A percentile compares a stretch with the other conserved stretches of the same genome.
Evolutionary conservation across 2,888 invertebrate genomes (phyloP).

Genomic region (Tiliacea aurago): DNA sequence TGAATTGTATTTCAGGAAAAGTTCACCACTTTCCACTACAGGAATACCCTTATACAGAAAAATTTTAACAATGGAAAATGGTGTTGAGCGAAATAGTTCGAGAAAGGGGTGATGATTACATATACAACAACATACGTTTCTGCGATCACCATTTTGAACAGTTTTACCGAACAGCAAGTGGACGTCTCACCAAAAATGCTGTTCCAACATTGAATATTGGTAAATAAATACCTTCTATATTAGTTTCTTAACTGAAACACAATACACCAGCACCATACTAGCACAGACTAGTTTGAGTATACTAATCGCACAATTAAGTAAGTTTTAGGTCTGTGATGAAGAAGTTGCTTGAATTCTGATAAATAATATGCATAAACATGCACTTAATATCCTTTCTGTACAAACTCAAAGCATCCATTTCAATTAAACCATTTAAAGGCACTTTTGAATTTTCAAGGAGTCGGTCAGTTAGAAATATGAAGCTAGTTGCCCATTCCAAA

Average conservation of each 20-base stretch:
- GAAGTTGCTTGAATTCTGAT: no score
- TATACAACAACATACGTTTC: neutral
- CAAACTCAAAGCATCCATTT: no score
- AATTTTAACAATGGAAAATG: neutral
- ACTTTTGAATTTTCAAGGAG: no score
- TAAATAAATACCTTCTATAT: slow-evolving; percentile 4
- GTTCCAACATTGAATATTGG: slow-evolving; percentile 17
- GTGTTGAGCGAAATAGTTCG: neutral
- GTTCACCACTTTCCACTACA: neutral
- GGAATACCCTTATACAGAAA: neutral
- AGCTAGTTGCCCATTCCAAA: no score
- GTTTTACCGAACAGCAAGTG: neutral
- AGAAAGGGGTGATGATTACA: neutral
- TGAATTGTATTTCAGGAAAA: neutral
- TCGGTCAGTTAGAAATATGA: no score
- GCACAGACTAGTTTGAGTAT: neutral
- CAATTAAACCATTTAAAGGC: no score
- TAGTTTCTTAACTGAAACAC: neutral
- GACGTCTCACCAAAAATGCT: slow-evolving; percentile 13
- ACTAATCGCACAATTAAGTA: no score
- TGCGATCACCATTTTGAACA: slow-evolving; percentile 2
- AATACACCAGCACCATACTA: neutral
- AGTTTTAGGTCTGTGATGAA: no score
- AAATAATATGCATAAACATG: no score
- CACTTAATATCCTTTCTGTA: no score